Evolutionary conservation across 2,888 invertebrate genomes (phyloP).

Genomic region (Dichetophora obliterata): DNA sequence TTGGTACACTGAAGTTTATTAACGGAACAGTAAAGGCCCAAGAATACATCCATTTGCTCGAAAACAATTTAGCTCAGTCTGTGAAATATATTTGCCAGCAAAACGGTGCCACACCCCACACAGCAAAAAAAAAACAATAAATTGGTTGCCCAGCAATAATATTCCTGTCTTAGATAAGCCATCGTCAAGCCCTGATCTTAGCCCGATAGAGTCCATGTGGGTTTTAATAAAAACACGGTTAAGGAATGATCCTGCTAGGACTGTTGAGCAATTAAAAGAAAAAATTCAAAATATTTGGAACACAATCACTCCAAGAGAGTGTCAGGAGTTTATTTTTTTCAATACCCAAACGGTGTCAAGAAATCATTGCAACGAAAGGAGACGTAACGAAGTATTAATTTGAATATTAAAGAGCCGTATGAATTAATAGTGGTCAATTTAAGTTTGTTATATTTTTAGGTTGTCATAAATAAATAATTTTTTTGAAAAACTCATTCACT

Average conservation of each 20-base stretch:
- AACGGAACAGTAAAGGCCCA: background rate
- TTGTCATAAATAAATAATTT: no score
- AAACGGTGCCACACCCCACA: no score
- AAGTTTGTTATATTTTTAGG: no score
- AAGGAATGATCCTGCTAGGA: background rate
- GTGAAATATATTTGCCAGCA: constrained; percentile 1
- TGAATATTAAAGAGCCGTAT: background rate
- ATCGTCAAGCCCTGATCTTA: no score
- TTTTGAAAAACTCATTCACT: no score
- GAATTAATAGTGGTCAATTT: no score
- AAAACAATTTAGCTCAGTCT: constrained; percentile 2
- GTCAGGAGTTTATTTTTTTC: background rate
- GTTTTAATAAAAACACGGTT: background rate
- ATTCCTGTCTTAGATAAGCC: constrained; percentile 22
- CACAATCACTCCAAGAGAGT: background rate
- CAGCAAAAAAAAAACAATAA: constrained; percentile 25
- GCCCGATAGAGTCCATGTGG: constrained; percentile 29
- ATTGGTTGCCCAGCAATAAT: constrained; percentile 17
- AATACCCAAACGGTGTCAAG: background rate
- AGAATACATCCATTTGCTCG: constrained; percentile 1
- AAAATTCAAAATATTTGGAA: background rate
- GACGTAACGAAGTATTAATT: background rate
- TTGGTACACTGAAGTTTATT: no score
- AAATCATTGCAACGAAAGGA: background rate
- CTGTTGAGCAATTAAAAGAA: background rate